phyloP scores from a whole-genome alignment of 1,140 invertebrate species.

The Sinella curviseta region DNA sequence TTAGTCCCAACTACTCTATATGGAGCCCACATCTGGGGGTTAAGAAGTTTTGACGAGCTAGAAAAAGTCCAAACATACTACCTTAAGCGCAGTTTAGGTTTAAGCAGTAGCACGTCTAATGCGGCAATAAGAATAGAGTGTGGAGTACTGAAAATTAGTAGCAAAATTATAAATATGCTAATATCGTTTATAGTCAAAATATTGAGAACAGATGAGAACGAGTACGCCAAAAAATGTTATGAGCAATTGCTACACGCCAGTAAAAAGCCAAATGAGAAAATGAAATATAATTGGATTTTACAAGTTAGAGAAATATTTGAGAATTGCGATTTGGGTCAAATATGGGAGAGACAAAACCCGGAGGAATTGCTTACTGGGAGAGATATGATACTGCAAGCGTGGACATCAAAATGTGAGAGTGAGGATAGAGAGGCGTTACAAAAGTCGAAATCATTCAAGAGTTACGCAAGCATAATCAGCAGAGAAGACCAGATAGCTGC shows the following conservation, averaged over 20 bases:
- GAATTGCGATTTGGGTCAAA: too few species aligned
- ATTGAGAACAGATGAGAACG: neutral
- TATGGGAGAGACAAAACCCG: too few species aligned
- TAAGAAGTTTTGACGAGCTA: neutral
- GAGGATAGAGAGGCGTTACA: too few species aligned
- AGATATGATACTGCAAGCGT: too few species aligned
- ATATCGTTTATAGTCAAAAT: neutral
- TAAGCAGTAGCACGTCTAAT: neutral
- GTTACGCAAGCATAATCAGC: too few species aligned
- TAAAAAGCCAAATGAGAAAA: neutral
- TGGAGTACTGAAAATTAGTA: too few species aligned
- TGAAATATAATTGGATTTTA: conserved; percentile 3
- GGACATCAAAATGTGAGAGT: too few species aligned
- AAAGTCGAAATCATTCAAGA: too few species aligned
- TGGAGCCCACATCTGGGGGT: neutral
- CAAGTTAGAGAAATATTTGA: neutral
- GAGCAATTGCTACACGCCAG: neutral
- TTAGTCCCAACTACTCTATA: neutral
- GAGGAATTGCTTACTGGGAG: too few species aligned
- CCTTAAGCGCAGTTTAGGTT: neutral
- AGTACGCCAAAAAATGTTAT: neutral
- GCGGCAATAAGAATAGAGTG: neutral
- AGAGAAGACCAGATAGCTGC: too few species aligned
- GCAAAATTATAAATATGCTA: too few species aligned
- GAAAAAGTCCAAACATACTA: neutral